Evolutionary conservation across 2,797 vertebrate species (phyloP).

Genomic region (Melanogrammus aeglefinus): DNA sequence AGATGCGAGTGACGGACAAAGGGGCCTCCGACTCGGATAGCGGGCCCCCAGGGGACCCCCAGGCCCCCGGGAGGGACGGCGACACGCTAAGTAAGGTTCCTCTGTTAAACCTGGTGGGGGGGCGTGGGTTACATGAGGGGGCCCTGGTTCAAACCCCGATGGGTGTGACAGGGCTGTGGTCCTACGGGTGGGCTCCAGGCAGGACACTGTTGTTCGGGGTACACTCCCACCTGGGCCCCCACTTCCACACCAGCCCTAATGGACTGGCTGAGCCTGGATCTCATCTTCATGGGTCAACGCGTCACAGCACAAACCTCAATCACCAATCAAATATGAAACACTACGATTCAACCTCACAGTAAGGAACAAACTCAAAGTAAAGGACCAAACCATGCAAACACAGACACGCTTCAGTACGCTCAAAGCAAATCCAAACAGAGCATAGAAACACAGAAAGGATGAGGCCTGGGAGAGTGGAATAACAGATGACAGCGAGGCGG

Average conservation of each 20-base stretch:
- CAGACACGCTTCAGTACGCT: background rate
- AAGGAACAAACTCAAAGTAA: background rate
- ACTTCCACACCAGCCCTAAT: too few species aligned
- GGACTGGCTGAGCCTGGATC: too few species aligned
- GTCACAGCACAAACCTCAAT: too few species aligned
- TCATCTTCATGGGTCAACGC: background rate
- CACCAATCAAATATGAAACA: background rate
- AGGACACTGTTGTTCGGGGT: too few species aligned
- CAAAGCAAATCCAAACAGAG: background rate
- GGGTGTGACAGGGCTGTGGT: conserved; percentile 3
- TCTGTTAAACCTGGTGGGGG: background rate
- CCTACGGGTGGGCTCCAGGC: background rate
- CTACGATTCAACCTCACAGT: background rate
- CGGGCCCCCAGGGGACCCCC: conserved; percentile 69
- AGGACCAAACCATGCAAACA: background rate
- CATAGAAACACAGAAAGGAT: background rate
- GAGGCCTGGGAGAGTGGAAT: background rate
- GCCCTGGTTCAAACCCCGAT: background rate
- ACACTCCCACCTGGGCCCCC: background rate
- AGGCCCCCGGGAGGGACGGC: conserved; percentile 46
- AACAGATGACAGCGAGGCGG: background rate
- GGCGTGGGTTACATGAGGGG: background rate
- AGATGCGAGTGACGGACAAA: conserved; percentile 85
- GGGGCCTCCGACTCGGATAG: conserved; percentile 91
- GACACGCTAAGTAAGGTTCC: conserved; percentile 63